phyloP scores from a whole-genome alignment of 2,797 vertebrate species.

The Macrochelys suwanniensis region DNA sequence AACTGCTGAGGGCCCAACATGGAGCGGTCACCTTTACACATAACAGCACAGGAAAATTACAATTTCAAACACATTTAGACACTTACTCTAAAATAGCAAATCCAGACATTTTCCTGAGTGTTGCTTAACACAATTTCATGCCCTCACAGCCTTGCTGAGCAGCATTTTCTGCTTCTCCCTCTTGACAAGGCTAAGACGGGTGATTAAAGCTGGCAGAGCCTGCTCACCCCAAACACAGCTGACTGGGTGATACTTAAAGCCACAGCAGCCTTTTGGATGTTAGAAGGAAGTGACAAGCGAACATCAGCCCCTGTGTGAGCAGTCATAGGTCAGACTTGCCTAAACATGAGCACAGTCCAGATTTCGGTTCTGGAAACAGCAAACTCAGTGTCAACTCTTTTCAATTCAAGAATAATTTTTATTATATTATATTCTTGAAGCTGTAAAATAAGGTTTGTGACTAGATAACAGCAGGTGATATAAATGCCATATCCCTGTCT shows the following conservation, averaged over 20 bases:
- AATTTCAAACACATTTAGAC: constrained; percentile 69
- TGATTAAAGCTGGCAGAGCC: constrained; percentile 31
- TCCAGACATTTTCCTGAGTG: constrained; percentile 62
- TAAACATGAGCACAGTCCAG: rapidly evolving
- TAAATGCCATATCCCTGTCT: neutral
- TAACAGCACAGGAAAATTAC: constrained; percentile 83
- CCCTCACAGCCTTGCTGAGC: constrained; percentile 57
- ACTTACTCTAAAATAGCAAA: constrained; percentile 75
- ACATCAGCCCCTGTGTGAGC: neutral
- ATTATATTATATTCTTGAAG: neutral
- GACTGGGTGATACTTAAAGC: neutral
- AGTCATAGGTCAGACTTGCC: neutral
- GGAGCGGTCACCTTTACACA: constrained; percentile 83
- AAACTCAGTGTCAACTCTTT: neutral
- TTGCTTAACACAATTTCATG: constrained; percentile 74
- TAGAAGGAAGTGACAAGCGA: neutral
- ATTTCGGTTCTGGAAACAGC: rapidly evolving
- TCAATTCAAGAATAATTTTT: neutral
- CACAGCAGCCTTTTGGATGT: neutral
- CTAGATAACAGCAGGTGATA: constrained; percentile 27
- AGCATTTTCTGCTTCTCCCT: constrained; percentile 41
- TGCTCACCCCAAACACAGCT: neutral
- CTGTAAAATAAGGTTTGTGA: neutral
- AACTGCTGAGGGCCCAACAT: constrained; percentile 64
- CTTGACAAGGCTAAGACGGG: neutral